These are phyloP conservation scores for Argynnis bischoffii DNA, from an alignment of 2,888 invertebrate species.

Conservation along the genomic window DNA sequence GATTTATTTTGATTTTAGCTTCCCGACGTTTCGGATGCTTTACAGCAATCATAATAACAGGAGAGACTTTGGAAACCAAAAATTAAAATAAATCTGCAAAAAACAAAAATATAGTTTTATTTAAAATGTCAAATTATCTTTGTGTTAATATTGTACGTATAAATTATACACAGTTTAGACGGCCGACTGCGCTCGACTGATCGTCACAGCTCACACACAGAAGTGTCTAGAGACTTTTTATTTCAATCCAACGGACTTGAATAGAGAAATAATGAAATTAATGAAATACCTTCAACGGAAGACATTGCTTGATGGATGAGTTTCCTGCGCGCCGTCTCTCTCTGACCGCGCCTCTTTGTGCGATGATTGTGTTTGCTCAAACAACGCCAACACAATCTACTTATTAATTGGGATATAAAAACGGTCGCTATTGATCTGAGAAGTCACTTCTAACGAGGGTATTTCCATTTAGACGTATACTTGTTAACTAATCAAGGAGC, in stretches of 20 bases:
- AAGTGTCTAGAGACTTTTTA: conserved; percentile 4
- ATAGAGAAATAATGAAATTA: conserved; percentile 36
- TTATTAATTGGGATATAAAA: conserved; percentile 19
- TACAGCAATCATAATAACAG: too few species aligned
- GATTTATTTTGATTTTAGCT: too few species aligned
- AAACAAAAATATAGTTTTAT: too few species aligned
- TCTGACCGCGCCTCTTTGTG: background rate
- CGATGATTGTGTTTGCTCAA: conserved; percentile 15
- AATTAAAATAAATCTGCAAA: too few species aligned
- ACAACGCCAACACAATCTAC: conserved; percentile 15
- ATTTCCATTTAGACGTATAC: background rate
- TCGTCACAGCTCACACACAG: too few species aligned
- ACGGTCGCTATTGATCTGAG: background rate
- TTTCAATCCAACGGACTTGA: conserved; percentile 25
- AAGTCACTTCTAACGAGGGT: conserved; percentile 3
- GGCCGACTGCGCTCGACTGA: background rate
- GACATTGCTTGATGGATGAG: conserved; percentile 11
- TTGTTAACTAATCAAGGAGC: conserved; percentile 1
- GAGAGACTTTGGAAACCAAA: too few species aligned
- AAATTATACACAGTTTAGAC: background rate
- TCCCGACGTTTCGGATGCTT: too few species aligned
- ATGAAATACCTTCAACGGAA: conserved; percentile 21
- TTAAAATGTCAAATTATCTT: background rate
- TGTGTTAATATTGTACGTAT: background rate
- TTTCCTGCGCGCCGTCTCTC: background rate